Percentiles rank a stretch among this genome's conserved stretches.
These are phyloP conservation scores for Drosophila formosana DNA, from an alignment of 2,888 invertebrate species.

Conservation along the genomic window DNA sequence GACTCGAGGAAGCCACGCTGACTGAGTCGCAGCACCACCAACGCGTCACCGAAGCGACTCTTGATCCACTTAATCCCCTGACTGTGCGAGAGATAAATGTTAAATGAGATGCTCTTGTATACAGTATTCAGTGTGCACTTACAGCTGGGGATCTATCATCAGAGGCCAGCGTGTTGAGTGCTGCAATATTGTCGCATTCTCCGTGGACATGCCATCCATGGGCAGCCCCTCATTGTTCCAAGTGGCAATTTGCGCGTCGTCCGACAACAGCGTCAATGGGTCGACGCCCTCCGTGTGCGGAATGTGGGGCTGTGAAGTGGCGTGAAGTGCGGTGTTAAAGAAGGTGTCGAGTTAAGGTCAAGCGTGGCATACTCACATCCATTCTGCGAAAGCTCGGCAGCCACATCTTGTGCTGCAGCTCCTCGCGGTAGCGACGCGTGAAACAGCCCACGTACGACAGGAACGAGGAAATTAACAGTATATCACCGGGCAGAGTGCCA, in stretches of 20 bases:
- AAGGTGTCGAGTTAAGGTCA: constrained; percentile 7
- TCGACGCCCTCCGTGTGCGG: constrained; percentile 93
- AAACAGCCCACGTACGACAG: constrained; percentile 98
- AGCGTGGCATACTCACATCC: constrained; percentile 85
- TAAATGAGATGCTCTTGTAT: neutral
- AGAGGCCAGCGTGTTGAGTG: constrained; percentile 97
- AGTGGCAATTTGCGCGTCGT: constrained; percentile 95
- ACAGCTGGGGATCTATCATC: constrained; percentile 97
- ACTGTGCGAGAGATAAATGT: constrained; percentile 77
- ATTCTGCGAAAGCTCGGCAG: constrained; percentile 91
- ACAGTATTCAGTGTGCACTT: constrained; percentile 65
- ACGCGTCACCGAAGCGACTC: constrained; percentile 90
- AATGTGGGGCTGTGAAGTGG: constrained; percentile 88
- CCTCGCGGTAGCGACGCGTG: constrained; percentile 92
- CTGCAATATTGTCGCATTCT: constrained; percentile 96
- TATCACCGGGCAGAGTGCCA: constrained; percentile 95
- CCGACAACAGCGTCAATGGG: constrained; percentile 92
- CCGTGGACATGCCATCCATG: constrained; percentile 96
- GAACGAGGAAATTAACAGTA: constrained; percentile 95
- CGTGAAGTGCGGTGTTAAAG: neutral
- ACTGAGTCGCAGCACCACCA: constrained; percentile 91
- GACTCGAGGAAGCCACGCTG: constrained; percentile 93
- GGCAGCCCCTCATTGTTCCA: constrained; percentile 99
- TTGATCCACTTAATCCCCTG: constrained; percentile 99
- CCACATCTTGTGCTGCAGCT: constrained; percentile 93